These are phyloP conservation scores for Octomys mimax DNA, from an alignment of 2,797 vertebrate species.

Conservation along the genomic window DNA sequence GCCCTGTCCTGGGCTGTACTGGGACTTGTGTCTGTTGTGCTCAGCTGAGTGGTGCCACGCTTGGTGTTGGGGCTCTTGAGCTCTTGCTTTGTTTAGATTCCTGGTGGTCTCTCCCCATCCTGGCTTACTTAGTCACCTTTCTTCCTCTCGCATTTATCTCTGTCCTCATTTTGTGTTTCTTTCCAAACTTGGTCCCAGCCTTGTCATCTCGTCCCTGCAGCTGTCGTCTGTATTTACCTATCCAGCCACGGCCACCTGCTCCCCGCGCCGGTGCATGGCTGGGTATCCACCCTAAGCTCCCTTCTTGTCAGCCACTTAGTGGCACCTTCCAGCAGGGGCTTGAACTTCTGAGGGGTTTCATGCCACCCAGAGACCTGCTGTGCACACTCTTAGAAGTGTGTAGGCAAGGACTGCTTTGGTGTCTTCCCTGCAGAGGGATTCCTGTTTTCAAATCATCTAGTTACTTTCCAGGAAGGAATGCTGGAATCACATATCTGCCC, in stretches of 20 bases:
- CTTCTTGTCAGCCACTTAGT: neutral
- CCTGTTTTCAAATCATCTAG: neutral
- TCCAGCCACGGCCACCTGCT: slow-evolving; percentile 73
- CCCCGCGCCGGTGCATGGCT: slow-evolving; percentile 84
- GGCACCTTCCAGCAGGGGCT: slow-evolving; percentile 23
- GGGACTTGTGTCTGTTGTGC: slow-evolving; percentile 7
- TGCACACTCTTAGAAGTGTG: neutral
- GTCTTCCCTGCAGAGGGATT: neutral
- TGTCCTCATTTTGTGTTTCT: slow-evolving; percentile 73
- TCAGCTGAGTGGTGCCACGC: slow-evolving; percentile 64
- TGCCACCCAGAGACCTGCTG: neutral
- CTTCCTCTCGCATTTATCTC: slow-evolving; percentile 58
- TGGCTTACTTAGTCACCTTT: slow-evolving; percentile 57
- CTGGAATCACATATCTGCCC: slow-evolving; percentile 29
- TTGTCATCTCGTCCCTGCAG: slow-evolving; percentile 43
- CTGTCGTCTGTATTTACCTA: slow-evolving; percentile 47
- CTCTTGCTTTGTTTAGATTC: slow-evolving; percentile 53
- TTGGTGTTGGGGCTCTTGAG: slow-evolving; percentile 62
- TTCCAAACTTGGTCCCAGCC: slow-evolving; percentile 57
- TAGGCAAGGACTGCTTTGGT: neutral
- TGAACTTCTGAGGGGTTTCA: neutral
- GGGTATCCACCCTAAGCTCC: slow-evolving; percentile 67
- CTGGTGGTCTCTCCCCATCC: slow-evolving; percentile 29
- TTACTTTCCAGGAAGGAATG: slow-evolving; percentile 9
- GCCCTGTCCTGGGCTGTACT: neutral